These are phyloP conservation scores for Agriopis aurantiaria DNA, from an alignment of 2,888 invertebrate genomes.

Conservation along the genomic window DNA sequence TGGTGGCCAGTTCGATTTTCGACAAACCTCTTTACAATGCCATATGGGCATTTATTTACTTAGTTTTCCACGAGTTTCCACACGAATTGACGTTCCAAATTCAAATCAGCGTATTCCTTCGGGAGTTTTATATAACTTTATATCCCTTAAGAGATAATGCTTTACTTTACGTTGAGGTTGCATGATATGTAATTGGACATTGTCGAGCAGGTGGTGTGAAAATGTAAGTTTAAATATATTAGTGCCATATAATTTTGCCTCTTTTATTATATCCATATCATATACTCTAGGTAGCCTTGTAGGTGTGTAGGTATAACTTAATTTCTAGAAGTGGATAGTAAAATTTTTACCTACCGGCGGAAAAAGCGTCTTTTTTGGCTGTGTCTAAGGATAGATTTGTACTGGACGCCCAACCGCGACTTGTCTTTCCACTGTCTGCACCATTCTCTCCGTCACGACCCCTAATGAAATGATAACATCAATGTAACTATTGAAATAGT, in stretches of 20 bases:
- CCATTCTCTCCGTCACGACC: slow-evolving; percentile 82
- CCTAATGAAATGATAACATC: slow-evolving; percentile 55
- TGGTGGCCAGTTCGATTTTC: no score
- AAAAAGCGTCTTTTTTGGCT: slow-evolving; percentile 79
- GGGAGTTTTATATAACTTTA: no score
- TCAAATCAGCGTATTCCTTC: no score
- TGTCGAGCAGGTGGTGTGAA: no score
- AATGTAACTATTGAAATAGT: neutral
- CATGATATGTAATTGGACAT: no score
- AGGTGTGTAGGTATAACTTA: neutral
- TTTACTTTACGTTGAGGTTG: no score
- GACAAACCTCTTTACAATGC: no score
- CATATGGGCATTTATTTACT: no score
- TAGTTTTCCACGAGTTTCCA: no score
- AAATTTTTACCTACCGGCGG: slow-evolving; percentile 66
- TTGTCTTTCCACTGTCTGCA: slow-evolving; percentile 78
- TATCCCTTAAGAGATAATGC: no score
- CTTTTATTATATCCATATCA: neutral
- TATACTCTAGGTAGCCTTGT: neutral
- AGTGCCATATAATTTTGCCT: neutral
- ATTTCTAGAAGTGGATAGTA: neutral
- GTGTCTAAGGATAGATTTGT: slow-evolving; percentile 87
- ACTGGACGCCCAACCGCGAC: slow-evolving; percentile 92
- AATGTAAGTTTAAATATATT: no score
- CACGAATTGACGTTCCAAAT: no score